These are phyloP conservation scores for Cynodonichthys magdalenae DNA, from an alignment of 2,797 vertebrate species.

Conservation along the genomic window DNA sequence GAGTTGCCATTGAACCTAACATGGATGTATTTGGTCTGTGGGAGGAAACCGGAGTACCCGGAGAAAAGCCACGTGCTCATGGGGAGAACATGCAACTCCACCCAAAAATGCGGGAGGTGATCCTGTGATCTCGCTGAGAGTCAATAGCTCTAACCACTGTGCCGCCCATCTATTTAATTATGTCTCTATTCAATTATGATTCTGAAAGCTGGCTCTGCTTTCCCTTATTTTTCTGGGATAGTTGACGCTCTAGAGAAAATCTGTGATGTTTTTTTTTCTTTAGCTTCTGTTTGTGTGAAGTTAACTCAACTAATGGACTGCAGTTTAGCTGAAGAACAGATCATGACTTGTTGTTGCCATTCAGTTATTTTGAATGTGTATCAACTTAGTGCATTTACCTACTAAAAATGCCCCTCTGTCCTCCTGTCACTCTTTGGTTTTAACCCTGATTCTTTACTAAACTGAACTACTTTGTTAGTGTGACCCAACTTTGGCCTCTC, in stretches of 20 bases:
- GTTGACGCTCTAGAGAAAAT: no score
- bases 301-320: background rate
- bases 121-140: no score
- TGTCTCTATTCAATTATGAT: background rate
- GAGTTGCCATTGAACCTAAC: no score
- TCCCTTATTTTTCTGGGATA: no score
- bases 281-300: background rate
- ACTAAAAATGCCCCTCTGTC: conserved; percentile 32
- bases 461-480: conserved; percentile 43
- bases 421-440: conserved; percentile 35
- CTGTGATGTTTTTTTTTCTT: background rate
- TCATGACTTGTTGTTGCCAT: background rate
- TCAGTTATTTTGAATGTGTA: background rate
- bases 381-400: conserved; percentile 11
- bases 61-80: no score
- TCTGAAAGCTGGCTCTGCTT: background rate
- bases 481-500: conserved; percentile 52
- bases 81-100: no score
- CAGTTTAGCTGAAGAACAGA: background rate
- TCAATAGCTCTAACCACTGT: no score
- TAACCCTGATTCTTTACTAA: conserved; percentile 63
- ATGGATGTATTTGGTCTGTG: no score
- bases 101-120: no score
- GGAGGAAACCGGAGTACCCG: no score
- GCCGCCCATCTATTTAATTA: no score